phyloP scores from a whole-genome alignment of 2,888 invertebrate species.

The Strigamia crassipes region DNA sequence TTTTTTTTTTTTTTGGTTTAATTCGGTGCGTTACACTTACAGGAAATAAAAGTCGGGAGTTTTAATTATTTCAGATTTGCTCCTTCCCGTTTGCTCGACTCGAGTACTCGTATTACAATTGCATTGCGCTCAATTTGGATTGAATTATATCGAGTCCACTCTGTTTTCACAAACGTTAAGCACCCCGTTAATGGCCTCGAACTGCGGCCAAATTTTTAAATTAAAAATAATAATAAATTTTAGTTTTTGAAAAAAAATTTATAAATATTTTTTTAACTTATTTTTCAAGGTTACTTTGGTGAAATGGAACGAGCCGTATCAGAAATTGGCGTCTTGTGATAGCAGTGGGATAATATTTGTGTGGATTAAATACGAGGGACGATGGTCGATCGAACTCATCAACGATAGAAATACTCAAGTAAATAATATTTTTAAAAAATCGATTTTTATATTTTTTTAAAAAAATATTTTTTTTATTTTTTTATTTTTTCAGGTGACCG shows the following conservation, averaged over 20 bases:
- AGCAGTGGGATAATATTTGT: conserved; percentile 97
- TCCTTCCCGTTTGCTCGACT: background rate
- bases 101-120: background rate
- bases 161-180: background rate
- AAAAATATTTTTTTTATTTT: conserved; percentile 8
- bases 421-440: background rate
- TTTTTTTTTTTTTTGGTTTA: background rate
- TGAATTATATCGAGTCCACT: background rate
- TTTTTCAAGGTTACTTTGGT: conserved; percentile 77
- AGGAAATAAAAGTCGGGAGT: conserved; percentile 3
- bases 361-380: conserved; percentile 98
- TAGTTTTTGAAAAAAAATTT: too few relatives aligned
- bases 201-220: too few relatives aligned
- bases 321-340: conserved; percentile 97
- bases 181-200: too few relatives aligned
- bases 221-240: too few relatives aligned
- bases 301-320: conserved; percentile 98
- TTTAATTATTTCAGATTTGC: conserved; percentile 33
- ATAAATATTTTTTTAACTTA: background rate
- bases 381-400: conserved; percentile 98
- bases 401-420: conserved; percentile 93
- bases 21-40: background rate
- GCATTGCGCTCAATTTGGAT: background rate
- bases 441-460: background rate
- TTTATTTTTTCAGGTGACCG: conserved; percentile 70